Percentiles rank a stretch among this genome's conserved stretches.
Evolutionary conservation across 2,888 invertebrate species (phyloP).

Genomic region (Meteorus cinctellus): DNA sequence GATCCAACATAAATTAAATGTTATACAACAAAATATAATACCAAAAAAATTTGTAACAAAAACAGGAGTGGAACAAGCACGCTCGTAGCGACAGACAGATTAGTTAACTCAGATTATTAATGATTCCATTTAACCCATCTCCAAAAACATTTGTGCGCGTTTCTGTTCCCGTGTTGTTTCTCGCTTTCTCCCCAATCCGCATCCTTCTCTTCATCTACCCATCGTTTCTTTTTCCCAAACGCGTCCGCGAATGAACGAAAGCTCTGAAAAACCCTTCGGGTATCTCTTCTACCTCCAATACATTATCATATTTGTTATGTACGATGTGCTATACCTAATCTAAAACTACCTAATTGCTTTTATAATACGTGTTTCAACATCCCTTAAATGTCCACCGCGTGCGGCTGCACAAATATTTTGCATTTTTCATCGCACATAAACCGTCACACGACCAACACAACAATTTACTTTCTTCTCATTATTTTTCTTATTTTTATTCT

Average conservation of each 20-base stretch:
- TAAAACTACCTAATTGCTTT: slow-evolving; percentile 72
- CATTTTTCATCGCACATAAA: not conserved
- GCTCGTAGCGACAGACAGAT: slow-evolving; percentile 76
- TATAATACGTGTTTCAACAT: slow-evolving; percentile 63
- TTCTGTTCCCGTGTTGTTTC: not conserved
- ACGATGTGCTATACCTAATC: slow-evolving; percentile 72
- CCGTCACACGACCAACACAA: slow-evolving; percentile 30
- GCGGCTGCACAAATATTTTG: not conserved
- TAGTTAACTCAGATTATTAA: slow-evolving; percentile 79
- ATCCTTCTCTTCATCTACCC: not conserved
- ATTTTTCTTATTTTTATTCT: slow-evolving; percentile 18
- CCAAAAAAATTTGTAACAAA: slow-evolving; percentile 56
- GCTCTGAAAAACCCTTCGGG: slow-evolving; percentile 61
- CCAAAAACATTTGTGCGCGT: slow-evolving; percentile 64
- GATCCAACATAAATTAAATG: not conserved
- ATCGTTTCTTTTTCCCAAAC: slow-evolving; percentile 11
- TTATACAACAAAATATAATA: slow-evolving; percentile 58
- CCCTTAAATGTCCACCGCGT: slow-evolving; percentile 46
- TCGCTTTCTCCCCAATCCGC: no score
- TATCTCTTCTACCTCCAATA: slow-evolving; percentile 57
- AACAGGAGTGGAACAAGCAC: slow-evolving; percentile 62
- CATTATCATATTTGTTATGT: slow-evolving; percentile 73
- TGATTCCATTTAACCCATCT: slow-evolving; percentile 78
- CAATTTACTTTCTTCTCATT: slow-evolving; percentile 22
- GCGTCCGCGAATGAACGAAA: slow-evolving; percentile 39